phyloP scores from a whole-genome alignment of 1,140 invertebrate genomes.

The Lepidurus packardi region DNA sequence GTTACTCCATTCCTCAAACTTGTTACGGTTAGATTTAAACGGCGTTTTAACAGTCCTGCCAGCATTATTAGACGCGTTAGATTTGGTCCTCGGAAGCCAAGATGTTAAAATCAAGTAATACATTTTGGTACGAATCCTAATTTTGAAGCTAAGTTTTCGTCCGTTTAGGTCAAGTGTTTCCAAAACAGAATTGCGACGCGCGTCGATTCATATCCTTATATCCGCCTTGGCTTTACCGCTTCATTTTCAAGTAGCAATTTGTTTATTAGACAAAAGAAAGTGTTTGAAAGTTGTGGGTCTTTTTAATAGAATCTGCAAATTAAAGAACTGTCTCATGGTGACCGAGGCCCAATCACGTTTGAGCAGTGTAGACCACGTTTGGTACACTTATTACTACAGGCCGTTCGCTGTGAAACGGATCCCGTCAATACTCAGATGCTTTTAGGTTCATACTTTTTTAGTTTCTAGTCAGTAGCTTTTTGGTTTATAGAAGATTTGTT shows the following conservation, averaged over 20 bases:
- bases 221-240: slow-evolving; percentile 83
- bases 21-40: slow-evolving; percentile 84
- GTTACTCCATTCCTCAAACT: slow-evolving; percentile 68
- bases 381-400: slow-evolving; percentile 78
- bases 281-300: slow-evolving; percentile 33
- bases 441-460: slow-evolving; percentile 53
- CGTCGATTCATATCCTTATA: slow-evolving; percentile 81
- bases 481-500: slow-evolving; percentile 28
- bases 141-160: slow-evolving; percentile 20
- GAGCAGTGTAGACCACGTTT: slow-evolving; percentile 71
- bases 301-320: slow-evolving; percentile 59
- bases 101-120: slow-evolving; percentile 52
- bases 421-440: slow-evolving; percentile 84
- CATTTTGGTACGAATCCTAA: not conserved
- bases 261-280: slow-evolving; percentile 30
- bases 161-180: slow-evolving; percentile 48
- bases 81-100: slow-evolving; percentile 75
- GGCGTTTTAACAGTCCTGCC: slow-evolving; percentile 88
- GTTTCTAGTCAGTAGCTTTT: slow-evolving; percentile 29
- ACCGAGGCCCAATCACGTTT: slow-evolving; percentile 57
- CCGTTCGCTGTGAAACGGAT: slow-evolving; percentile 78
- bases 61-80: slow-evolving; percentile 78
- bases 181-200: slow-evolving; percentile 73
- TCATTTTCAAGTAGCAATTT: slow-evolving; percentile 67
- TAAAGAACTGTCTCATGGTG: slow-evolving; percentile 52